Evolutionary conservation across 2,113 vertebrate species (phyloP).

Genomic region (Actenoides lindsayi): DNA sequence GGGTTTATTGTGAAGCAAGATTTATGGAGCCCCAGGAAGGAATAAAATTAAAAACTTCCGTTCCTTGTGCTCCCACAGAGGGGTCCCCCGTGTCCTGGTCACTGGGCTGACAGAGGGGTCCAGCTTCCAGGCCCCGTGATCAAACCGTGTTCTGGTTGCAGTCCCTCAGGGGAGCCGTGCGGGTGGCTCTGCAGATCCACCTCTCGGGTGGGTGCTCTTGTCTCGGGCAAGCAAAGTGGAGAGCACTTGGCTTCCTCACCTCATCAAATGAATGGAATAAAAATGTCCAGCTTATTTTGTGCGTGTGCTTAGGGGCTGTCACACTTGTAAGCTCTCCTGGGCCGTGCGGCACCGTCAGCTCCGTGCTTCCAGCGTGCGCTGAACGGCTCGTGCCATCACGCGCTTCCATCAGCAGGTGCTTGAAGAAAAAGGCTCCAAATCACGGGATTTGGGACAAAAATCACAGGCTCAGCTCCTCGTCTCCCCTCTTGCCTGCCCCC

Average conservation of each 20-base stretch:
- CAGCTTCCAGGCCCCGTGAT: rapidly evolving
- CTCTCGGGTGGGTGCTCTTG: background rate
- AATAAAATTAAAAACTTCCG: conserved; percentile 53
- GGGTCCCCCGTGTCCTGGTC: background rate
- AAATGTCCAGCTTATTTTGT: background rate
- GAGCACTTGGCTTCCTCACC: background rate
- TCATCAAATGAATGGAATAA: background rate
- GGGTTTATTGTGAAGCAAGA: conserved; percentile 43
- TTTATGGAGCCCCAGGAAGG: conserved; percentile 45
- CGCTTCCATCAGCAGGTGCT: background rate
- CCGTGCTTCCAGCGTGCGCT: background rate
- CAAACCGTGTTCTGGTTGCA: background rate
- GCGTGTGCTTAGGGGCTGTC: background rate
- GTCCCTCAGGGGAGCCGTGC: rapidly evolving
- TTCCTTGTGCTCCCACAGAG: background rate
- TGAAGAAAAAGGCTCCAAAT: background rate
- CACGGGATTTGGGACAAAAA: background rate
- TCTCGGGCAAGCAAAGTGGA: background rate
- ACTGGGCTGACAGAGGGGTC: background rate
- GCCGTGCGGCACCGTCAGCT: background rate
- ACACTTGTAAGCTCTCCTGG: background rate
- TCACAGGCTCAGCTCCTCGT: background rate
- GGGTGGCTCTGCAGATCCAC: background rate
- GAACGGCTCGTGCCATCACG: background rate
- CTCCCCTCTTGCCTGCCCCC: background rate